These are phyloP conservation scores for Rhinophrynus dorsalis DNA, from an alignment of 2,797 vertebrate species.

Conservation along the genomic window DNA sequence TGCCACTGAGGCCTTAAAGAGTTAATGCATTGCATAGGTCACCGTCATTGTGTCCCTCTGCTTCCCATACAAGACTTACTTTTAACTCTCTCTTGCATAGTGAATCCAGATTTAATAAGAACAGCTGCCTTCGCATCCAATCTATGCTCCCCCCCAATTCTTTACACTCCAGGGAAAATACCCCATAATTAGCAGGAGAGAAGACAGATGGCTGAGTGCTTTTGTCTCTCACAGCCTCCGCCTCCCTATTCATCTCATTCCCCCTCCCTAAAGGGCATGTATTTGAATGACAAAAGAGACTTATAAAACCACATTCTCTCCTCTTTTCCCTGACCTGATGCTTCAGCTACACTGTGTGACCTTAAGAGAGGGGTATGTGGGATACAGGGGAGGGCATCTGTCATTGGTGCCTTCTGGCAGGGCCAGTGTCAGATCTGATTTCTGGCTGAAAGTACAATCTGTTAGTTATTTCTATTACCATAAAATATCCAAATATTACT, in stretches of 20 bases:
- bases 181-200: conserved; percentile 35
- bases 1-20: too few relatives aligned
- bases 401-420: neutral
- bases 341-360: conserved; percentile 18
- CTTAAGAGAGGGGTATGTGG: conserved; percentile 24
- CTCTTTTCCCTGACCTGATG: conserved; percentile 28
- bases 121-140: conserved; percentile 24
- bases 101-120: conserved; percentile 17
- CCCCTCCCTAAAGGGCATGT: neutral
- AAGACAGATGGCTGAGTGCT: conserved; percentile 46
- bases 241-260: conserved; percentile 17
- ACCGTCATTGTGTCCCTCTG: conserved; percentile 17
- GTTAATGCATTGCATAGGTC: too few relatives aligned
- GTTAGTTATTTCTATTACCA: too few relatives aligned
- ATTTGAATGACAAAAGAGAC: conserved; percentile 40
- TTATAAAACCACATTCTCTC: conserved; percentile 6
- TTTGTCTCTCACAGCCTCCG: conserved; percentile 22
- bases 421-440: neutral
- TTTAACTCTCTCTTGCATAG: conserved; percentile 21
- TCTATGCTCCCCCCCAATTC: neutral
- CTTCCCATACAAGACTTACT: conserved; percentile 5
- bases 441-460: conserved; percentile 1
- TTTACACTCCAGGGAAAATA: conserved; percentile 31
- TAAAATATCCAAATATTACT: too few relatives aligned
- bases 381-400: conserved; percentile 28